These are phyloP conservation scores for Chrysemys picta DNA, from an alignment of 2,113 vertebrate species.

Conservation along the genomic window DNA sequence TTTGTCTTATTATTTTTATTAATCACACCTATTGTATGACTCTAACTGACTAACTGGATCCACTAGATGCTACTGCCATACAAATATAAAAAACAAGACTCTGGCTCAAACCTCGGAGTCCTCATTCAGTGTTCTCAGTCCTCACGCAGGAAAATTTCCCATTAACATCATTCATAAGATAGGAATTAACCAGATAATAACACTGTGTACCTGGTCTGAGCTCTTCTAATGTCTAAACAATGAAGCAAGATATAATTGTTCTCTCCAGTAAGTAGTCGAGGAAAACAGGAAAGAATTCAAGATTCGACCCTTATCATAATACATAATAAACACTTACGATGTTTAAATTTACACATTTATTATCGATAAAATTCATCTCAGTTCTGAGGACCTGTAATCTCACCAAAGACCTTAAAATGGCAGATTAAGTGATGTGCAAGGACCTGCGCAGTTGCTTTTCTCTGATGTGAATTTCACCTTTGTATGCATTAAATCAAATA, in stretches of 20 bases:
- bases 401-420: background rate
- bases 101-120: background rate
- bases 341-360: background rate
- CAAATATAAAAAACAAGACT: background rate
- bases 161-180: background rate
- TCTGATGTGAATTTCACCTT: background rate
- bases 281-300: background rate
- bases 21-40: no score
- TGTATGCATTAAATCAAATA: background rate
- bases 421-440: background rate
- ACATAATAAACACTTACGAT: background rate
- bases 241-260: background rate
- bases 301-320: background rate
- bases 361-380: background rate
- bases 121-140: background rate
- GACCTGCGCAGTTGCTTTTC: background rate
- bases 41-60: no score
- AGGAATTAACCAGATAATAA: background rate
- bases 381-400: background rate
- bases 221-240: background rate
- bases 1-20: no score
- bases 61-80: background rate
- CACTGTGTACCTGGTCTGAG: background rate
- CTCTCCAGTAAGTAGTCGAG: no score
- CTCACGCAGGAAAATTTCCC: background rate